Evolutionary conservation across 1,140 invertebrate species (phyloP).

Genomic region (Varroa destructor): DNA sequence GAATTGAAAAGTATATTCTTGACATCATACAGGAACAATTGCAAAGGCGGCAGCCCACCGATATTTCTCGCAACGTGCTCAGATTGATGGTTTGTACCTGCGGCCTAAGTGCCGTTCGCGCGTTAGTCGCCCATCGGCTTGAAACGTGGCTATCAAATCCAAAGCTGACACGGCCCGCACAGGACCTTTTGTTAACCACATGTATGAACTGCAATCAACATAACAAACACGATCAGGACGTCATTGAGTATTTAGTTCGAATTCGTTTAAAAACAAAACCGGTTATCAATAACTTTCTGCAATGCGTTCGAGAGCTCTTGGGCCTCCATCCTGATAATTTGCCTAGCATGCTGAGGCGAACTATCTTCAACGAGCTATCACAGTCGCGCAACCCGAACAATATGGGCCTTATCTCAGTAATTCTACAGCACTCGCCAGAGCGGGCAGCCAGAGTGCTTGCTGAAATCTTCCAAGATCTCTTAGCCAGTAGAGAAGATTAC

Average conservation of each 20-base stretch:
- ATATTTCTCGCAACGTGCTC: conserved; percentile 72
- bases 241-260: conserved; percentile 73
- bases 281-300: conserved; percentile 71
- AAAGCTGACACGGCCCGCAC: conserved; percentile 73
- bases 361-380: conserved; percentile 86
- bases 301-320: conserved; percentile 66
- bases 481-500: conserved; percentile 79
- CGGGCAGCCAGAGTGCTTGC: conserved; percentile 42
- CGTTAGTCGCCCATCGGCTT: conserved; percentile 62
- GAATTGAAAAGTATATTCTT: conserved; percentile 64
- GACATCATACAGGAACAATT: conserved; percentile 77
- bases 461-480: conserved; percentile 57
- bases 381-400: conserved; percentile 79
- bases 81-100: conserved; percentile 66
- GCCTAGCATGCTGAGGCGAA: conserved; percentile 70
- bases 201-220: conserved; percentile 72
- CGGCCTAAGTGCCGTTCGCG: conserved; percentile 69
- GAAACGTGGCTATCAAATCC: conserved; percentile 92
- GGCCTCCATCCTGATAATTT: conserved; percentile 64
- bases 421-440: conserved; percentile 57
- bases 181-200: conserved; percentile 80
- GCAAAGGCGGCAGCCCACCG: conserved; percentile 65
- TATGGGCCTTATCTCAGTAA: conserved; percentile 67
- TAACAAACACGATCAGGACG: conserved; percentile 68
- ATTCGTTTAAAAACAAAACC: conserved; percentile 85